Percentiles rank a stretch among this genome's conserved stretches.
phyloP scores from a whole-genome alignment of 2,113 vertebrate species.

The Loxodonta africana region DNA sequence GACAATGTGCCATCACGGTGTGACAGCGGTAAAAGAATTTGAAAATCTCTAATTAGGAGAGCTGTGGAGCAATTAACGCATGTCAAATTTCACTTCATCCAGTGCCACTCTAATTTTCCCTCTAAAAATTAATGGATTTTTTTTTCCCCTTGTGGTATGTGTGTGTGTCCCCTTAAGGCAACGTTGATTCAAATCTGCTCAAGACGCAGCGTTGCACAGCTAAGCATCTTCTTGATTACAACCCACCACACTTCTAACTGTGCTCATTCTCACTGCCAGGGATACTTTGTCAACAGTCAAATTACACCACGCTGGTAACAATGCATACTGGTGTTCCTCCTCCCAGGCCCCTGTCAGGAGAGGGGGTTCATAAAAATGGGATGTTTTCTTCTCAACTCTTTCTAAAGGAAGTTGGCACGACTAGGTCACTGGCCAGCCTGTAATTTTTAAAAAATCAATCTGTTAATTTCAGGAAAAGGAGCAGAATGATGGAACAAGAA shows the following conservation, averaged over 20 bases:
- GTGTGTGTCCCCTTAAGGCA: slow-evolving; percentile 91
- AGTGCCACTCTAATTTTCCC: slow-evolving; percentile 97
- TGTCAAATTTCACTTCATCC: slow-evolving; percentile 98
- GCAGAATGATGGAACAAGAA: not conserved
- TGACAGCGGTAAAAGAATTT: slow-evolving; percentile 94
- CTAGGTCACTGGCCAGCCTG: slow-evolving; percentile 54
- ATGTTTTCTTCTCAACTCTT: slow-evolving; percentile 79
- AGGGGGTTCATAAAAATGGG: slow-evolving; percentile 86
- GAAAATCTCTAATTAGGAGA: slow-evolving; percentile 97
- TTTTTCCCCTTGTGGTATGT: slow-evolving; percentile 78
- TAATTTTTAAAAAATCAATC: slow-evolving; percentile 25
- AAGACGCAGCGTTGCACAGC: slow-evolving; percentile 93
- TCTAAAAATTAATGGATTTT: slow-evolving; percentile 93
- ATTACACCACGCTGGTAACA: slow-evolving; percentile 92
- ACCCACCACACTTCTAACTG: slow-evolving; percentile 92
- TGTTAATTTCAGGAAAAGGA: slow-evolving; percentile 49
- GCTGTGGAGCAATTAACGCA: slow-evolving; percentile 97
- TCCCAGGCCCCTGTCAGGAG: slow-evolving; percentile 87
- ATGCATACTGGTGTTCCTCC: slow-evolving; percentile 89
- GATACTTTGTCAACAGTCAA: slow-evolving; percentile 93
- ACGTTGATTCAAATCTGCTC: slow-evolving; percentile 92
- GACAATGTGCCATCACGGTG: slow-evolving; percentile 89
- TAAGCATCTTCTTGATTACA: slow-evolving; percentile 95
- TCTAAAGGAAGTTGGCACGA: slow-evolving; percentile 80
- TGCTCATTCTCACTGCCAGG: slow-evolving; percentile 91